Conservation (phyloP, 1,140 invertebrate species). For the Ptiloglossa arizonensis region DNA sequence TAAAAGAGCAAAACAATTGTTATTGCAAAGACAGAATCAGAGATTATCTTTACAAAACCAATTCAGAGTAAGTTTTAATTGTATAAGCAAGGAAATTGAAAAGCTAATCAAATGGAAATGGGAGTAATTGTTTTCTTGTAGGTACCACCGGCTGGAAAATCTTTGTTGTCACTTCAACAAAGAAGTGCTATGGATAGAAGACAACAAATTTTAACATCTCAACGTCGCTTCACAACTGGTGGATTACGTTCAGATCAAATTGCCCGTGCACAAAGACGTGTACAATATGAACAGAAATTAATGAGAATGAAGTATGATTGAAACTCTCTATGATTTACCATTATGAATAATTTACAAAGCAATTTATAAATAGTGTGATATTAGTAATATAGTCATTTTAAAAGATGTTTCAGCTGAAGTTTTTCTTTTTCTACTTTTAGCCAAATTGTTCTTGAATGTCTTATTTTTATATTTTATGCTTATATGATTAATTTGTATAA, state of each 20-base stretch:
- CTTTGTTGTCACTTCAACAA: conserved; percentile 68
- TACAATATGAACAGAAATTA: conserved; percentile 78
- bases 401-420: background rate
- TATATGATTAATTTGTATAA: background rate
- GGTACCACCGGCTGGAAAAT: conserved; percentile 66
- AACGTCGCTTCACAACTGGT: conserved; percentile 71
- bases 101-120: background rate
- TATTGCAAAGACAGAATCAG: conserved; percentile 75
- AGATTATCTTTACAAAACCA: conserved; percentile 71
- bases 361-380: background rate
- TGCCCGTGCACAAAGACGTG: conserved; percentile 74
- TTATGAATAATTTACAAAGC: background rate
- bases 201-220: conserved; percentile 73
- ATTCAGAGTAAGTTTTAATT: conserved; percentile 68
- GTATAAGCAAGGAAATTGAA: background rate
- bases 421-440: background rate
- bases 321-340: conserved; percentile 17
- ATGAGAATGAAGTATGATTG: conserved; percentile 77
- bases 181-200: conserved; percentile 68
- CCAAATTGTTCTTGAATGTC: background rate
- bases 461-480: background rate
- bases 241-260: conserved; percentile 78
- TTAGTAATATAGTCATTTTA: background rate
- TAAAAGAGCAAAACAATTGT: conserved; percentile 76
- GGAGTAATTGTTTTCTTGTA: conserved; percentile 39